Conservation (phyloP, 2,797 vertebrate genomes). For the Microctenopoma stevenorrisi region DNA sequence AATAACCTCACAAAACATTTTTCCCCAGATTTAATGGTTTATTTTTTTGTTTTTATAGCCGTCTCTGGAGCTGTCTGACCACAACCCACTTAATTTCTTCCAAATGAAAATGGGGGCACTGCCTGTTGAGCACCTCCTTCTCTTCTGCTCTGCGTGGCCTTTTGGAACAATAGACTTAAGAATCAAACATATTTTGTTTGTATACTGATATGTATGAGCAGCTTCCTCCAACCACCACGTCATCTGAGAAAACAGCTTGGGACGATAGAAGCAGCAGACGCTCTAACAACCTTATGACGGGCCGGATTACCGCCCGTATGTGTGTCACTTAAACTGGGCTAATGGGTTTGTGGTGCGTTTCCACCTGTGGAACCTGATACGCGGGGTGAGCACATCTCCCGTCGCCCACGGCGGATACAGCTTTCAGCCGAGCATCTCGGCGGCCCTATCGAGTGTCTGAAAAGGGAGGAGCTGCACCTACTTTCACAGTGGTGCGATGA, state of each 20-base stretch:
- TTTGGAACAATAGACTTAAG: slow-evolving; percentile 1
- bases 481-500: slow-evolving; percentile 58
- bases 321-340: slow-evolving; percentile 19
- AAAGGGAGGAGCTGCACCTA: slow-evolving; percentile 53
- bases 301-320: slow-evolving; percentile 23
- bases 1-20: slow-evolving; percentile 47
- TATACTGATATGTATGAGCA: neutral
- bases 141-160: slow-evolving; percentile 3
- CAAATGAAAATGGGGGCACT: slow-evolving; percentile 41
- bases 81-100: slow-evolving; percentile 59
- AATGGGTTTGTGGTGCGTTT: slow-evolving; percentile 38
- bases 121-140: neutral
- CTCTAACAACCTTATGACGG: slow-evolving; percentile 10
- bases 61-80: slow-evolving; percentile 53
- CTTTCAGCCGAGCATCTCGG: slow-evolving; percentile 31
- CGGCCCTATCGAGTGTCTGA: slow-evolving; percentile 43
- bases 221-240: neutral
- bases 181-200: neutral
- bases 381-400: slow-evolving; percentile 14
- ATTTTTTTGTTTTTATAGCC: slow-evolving; percentile 51
- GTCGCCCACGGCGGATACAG: slow-evolving; percentile 40
- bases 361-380: slow-evolving; percentile 67
- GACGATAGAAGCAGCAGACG: slow-evolving; percentile 11
- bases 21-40: slow-evolving; percentile 51
- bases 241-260: slow-evolving; percentile 1